These are phyloP conservation scores for Orchestia grillus DNA, from an alignment of 1,140 invertebrate species.

Conservation along the genomic window DNA sequence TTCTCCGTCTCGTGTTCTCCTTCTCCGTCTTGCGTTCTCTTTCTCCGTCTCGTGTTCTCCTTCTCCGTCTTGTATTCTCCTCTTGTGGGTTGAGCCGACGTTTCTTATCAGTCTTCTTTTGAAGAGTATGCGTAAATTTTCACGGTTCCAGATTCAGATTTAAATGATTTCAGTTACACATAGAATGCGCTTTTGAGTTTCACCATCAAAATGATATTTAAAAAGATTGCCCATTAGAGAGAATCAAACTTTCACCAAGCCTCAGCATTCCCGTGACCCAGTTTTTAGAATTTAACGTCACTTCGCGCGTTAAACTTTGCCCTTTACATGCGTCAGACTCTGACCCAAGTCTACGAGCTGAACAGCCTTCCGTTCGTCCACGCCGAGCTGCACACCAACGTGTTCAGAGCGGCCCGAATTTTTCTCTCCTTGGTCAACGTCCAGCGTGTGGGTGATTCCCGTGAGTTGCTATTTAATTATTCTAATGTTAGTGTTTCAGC, in stretches of 20 bases:
- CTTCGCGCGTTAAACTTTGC: neutral
- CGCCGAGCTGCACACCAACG: constrained; percentile 17
- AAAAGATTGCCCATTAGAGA: neutral
- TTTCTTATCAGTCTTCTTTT: no score
- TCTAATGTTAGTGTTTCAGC: neutral
- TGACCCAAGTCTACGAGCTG: neutral
- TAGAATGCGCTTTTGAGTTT: neutral
- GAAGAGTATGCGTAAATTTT: no score
- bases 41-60: no score
- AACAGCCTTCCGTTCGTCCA: constrained; percentile 55
- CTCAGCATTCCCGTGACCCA: neutral
- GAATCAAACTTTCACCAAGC: neutral
- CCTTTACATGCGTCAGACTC: neutral
- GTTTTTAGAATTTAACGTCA: neutral
- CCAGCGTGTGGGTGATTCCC: neutral
- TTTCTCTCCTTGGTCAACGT: constrained; percentile 39
- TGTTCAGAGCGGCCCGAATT: constrained; percentile 38
- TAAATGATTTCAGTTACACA: neutral
- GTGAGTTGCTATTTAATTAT: neutral
- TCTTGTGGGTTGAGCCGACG: no score
- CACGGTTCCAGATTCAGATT: neutral
- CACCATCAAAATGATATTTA: neutral
- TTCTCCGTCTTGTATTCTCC: no score
- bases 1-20: no score
- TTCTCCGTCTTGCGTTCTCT: no score